Conservation (phyloP, 2,797 vertebrate species). For the Sebastes reedi region DNA sequence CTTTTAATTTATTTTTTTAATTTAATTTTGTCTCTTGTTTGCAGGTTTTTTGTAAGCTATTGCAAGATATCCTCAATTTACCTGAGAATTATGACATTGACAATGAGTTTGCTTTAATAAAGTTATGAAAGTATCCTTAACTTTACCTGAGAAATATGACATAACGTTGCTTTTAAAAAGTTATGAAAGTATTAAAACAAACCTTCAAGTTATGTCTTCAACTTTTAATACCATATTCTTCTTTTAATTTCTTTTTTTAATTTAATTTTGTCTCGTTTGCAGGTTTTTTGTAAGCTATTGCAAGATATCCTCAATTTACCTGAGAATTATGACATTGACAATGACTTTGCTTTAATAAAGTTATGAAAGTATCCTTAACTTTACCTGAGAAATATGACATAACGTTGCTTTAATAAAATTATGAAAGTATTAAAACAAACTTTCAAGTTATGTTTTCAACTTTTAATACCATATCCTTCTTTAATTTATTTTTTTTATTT, state of each 20-base stretch:
- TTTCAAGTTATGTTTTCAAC: neutral
- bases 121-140: too few species aligned
- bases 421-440: neutral
- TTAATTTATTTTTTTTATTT: accelerated
- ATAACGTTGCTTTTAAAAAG: neutral
- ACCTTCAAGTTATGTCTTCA: neutral
- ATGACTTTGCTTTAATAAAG: too few species aligned
- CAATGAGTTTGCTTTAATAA: too few species aligned
- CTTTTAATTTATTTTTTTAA: neutral
- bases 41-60: neutral
- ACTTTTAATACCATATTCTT: neutral
- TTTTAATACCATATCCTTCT: neutral
- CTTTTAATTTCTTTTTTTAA: neutral
- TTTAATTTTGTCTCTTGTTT: neutral
- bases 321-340: conserved; percentile 73
- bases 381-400: conserved; percentile 76
- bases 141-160: neutral
- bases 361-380: too few species aligned
- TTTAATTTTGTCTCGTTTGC: neutral
- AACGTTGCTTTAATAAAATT: too few species aligned
- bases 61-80: too few species aligned
- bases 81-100: too few species aligned
- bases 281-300: neutral
- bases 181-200: neutral
- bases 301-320: conserved; percentile 58